phyloP scores from a whole-genome alignment of 2,888 invertebrate genomes.

The Tipula lateralis region DNA sequence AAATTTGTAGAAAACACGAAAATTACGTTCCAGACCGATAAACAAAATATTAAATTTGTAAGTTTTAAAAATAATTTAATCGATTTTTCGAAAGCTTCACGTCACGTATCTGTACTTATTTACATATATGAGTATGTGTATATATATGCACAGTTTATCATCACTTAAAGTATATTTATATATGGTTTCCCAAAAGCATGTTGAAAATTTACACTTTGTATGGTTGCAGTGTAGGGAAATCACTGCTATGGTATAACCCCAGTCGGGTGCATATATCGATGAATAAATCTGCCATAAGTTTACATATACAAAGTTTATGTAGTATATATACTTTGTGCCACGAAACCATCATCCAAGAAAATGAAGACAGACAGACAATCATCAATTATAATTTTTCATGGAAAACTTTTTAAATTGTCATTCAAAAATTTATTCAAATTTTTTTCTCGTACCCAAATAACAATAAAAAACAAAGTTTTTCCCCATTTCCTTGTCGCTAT shows the following conservation, averaged over 20 bases:
- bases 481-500: background rate
- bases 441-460: background rate
- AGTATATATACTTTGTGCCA: background rate
- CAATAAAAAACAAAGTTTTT: background rate
- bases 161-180: too few species aligned
- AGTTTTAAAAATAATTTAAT: background rate
- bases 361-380: slow-evolving; percentile 24
- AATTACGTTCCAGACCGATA: background rate
- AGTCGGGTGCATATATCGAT: background rate
- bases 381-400: slow-evolving; percentile 24
- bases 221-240: background rate
- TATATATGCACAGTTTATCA: background rate
- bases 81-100: background rate
- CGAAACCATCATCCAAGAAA: background rate
- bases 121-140: too few species aligned
- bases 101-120: background rate
- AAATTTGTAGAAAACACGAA: background rate
- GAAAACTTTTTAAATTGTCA: slow-evolving; percentile 14
- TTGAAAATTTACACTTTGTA: background rate
- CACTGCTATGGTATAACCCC: background rate
- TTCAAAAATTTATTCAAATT: slow-evolving; percentile 21
- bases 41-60: background rate
- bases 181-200: background rate
- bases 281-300: too few species aligned
- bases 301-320: too few species aligned